Conservation (phyloP, 1,140 invertebrate species). For the Sminthurides bifidus region DNA sequence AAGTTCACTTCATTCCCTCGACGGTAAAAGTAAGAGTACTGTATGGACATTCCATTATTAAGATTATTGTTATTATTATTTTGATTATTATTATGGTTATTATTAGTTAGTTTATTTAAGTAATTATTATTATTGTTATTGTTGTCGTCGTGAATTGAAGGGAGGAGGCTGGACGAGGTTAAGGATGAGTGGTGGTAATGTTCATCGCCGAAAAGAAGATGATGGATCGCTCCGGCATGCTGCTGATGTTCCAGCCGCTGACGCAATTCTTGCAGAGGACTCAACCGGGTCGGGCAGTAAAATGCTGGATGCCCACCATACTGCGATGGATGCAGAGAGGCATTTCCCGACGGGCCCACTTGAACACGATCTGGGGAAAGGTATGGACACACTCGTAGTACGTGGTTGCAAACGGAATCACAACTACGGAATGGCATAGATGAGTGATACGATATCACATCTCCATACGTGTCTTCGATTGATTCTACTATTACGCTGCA, state of each 20-base stretch:
- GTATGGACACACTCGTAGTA: constrained; percentile 29
- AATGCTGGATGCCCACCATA: constrained; percentile 32
- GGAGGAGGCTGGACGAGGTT: background rate
- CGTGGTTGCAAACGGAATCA: constrained; percentile 26
- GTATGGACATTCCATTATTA: background rate
- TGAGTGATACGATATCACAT: background rate
- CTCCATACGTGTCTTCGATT: constrained; percentile 1
- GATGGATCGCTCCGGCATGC: no score
- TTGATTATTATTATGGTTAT: background rate
- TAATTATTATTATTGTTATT: background rate
- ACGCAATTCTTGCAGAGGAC: background rate
- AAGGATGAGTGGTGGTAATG: background rate
- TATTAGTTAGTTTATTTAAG: background rate
- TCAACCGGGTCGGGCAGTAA: constrained; percentile 21
- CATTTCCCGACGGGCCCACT: background rate
- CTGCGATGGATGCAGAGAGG: constrained; percentile 19
- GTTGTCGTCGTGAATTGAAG: background rate
- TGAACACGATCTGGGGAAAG: constrained; percentile 28
- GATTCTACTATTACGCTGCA: constrained; percentile 24
- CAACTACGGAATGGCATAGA: constrained; percentile 28
- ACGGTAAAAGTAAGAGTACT: background rate
- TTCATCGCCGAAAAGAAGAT: constrained; percentile 2
- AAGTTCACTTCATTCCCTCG: constrained; percentile 7
- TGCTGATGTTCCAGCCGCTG: no score
- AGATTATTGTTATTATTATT: background rate